phyloP scores from a whole-genome alignment of 2,113 vertebrate genomes.

The Vanacampus margaritifer region DNA sequence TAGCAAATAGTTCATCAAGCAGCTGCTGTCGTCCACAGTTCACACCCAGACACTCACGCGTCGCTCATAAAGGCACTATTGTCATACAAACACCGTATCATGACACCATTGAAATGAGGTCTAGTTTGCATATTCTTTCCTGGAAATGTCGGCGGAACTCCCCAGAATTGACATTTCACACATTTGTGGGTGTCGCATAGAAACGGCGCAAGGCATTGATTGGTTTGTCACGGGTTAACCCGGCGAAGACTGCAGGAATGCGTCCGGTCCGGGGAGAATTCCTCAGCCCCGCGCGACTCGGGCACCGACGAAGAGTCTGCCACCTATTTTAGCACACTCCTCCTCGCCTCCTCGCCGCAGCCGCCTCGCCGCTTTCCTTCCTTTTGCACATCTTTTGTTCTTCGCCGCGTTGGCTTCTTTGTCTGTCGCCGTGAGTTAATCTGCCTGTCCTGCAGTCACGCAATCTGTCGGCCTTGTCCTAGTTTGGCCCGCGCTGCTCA shows the following conservation, averaged over 20 bases:
- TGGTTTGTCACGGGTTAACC: conserved; percentile 54
- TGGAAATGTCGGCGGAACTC: not conserved
- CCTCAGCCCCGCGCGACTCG: conserved; percentile 60
- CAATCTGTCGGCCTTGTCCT: conserved; percentile 29
- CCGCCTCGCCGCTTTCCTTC: conserved; percentile 26
- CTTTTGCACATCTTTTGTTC: conserved; percentile 22
- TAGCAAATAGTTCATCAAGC: too few relatives aligned
- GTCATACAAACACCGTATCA: too few relatives aligned
- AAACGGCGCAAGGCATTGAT: conserved; percentile 7
- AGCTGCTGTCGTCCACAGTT: too few relatives aligned
- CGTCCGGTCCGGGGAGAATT: conserved; percentile 66
- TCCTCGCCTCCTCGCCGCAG: conserved; percentile 6
- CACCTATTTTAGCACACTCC: conserved; percentile 54
- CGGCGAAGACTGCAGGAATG: conserved; percentile 63
- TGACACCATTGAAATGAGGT: too few relatives aligned
- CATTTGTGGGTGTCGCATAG: not conserved
- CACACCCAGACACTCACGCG: too few relatives aligned
- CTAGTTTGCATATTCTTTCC: too few relatives aligned
- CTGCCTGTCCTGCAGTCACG: conserved; percentile 35
- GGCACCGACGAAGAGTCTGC: conserved; percentile 61
- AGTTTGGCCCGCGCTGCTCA: conserved; percentile 29
- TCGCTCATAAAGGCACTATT: too few relatives aligned
- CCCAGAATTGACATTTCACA: not conserved
- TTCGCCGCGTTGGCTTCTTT: conserved; percentile 18
- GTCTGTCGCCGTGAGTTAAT: conserved; percentile 52